Base-by-base conservation (phyloP, 1,140 invertebrate genomes). In the Hesperophylax magnus region DNA sequence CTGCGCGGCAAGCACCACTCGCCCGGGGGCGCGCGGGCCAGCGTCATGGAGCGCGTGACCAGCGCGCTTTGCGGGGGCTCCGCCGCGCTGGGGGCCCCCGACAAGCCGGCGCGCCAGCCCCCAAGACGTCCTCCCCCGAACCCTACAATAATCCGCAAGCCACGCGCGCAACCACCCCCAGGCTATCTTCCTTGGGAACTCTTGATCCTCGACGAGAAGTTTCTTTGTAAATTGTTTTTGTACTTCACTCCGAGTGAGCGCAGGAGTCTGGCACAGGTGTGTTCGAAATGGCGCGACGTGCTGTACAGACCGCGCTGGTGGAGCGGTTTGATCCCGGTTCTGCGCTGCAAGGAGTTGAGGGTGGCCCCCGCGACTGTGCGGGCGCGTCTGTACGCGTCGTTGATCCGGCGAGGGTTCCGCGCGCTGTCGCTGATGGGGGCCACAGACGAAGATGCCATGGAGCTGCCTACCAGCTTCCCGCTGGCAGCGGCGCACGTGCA, bases 301-400 rank as follows among this genome's bases (percentile, higher is more conserved):
- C 89, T 98, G 24, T 98, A 98, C 87, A 93, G 93, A 54, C 95
- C 95, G 0, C 91, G 93, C 60, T 96, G 94, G 89, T 98, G 97
- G 97, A 91, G 92, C 18, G 95, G 96, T 2, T 89, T 98, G 58
- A 90, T 95, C 63, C 96, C 96, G 0, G 94, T 96, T 3, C 89
- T 98, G 14, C 94, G 96, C 81, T 98, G 95, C 86, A 92, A 95
- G 31, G 95, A 97, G 81, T 90, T 97, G 18, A 91, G 94, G 27
- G 89, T 90, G 22, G 90, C 92, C 85, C 89, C 93, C n/a, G 91
- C 91, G 20, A 92, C 92, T 82, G 94, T 94, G 81, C 92, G 93
- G 84, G 92, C 93, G 60, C 91, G 93, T 53, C 93, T 97, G 79
- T 98, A 97, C 88, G 93, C 94, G 79, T 96, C 95, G 77, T 90